A percentile compares a stretch with the other conserved stretches of the same genome.
These are phyloP conservation scores for Crotophaga sulcirostris DNA, from an alignment of 2,113 vertebrate genomes.

Conservation along the genomic window DNA sequence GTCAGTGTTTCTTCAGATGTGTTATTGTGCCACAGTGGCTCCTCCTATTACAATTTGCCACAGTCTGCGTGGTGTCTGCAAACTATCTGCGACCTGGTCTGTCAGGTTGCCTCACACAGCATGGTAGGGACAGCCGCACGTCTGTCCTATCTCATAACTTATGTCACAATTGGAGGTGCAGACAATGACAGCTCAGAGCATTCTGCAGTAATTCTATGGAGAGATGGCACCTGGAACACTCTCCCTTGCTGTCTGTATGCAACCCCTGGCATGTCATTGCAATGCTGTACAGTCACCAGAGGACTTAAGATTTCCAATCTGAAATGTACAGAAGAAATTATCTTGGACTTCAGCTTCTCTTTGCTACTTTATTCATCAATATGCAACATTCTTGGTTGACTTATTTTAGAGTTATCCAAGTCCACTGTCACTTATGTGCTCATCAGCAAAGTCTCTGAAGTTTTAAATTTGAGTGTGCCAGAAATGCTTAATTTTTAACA, in stretches of 20 bases:
- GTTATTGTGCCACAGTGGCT: not conserved
- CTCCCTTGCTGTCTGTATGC: not conserved
- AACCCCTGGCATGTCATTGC: not conserved
- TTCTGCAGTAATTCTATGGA: not conserved
- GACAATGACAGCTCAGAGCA: fast-evolving
- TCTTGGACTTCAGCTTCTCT: not conserved
- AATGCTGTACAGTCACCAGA: not conserved
- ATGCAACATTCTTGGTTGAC: not conserved
- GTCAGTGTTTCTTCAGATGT: not conserved
- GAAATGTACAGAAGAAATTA: not conserved
- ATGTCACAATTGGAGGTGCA: fast-evolving
- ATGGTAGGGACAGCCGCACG: fast-evolving
- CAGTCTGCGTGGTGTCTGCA: not conserved
- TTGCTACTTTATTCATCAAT: not conserved
- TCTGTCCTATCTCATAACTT: fast-evolving
- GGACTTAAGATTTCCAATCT: not conserved
- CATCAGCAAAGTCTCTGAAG: not conserved
- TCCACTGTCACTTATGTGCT: not conserved
- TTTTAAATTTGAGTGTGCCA: not conserved
- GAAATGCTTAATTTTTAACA: not conserved
- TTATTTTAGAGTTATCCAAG: not conserved
- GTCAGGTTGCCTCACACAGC: not conserved
- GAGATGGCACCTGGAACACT: not conserved
- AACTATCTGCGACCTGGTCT: not conserved
- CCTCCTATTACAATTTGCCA: not conserved